Conservation (phyloP, 2,797 vertebrate genomes). For the Gambelia wislizenii region DNA sequence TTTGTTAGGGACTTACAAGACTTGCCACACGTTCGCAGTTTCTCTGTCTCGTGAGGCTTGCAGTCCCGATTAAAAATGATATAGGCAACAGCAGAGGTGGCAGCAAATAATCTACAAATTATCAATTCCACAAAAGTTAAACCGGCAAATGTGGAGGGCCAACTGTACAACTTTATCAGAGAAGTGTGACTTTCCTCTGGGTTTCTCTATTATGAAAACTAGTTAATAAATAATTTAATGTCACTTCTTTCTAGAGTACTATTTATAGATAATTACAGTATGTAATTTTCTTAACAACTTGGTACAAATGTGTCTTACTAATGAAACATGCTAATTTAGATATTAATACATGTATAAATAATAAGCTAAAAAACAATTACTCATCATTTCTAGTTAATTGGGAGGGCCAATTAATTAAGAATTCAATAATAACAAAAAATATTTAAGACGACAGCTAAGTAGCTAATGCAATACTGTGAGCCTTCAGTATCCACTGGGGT, state of each 20-base stretch:
- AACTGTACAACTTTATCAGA: not conserved
- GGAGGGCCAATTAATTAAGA: not conserved
- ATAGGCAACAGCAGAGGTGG: too few relatives aligned
- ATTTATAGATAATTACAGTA: not conserved
- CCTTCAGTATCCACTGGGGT: too few relatives aligned
- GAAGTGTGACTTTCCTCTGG: not conserved
- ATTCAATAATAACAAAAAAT: not conserved
- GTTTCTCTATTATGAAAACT: not conserved
- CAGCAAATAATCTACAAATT: too few relatives aligned
- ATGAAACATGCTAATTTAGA: not conserved
- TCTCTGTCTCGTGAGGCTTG: too few relatives aligned
- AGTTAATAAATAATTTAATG: not conserved
- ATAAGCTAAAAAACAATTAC: not conserved
- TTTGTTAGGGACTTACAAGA: too few relatives aligned
- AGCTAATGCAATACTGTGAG: not conserved
- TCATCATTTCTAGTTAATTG: not conserved
- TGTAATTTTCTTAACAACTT: not conserved
- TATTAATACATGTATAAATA: not conserved
- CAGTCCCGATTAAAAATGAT: too few relatives aligned
- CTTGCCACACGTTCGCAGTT: too few relatives aligned
- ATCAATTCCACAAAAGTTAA: too few relatives aligned
- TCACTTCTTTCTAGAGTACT: not conserved
- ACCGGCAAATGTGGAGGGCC: too few relatives aligned
- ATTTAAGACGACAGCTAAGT: not conserved
- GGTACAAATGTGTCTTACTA: conserved; percentile 3